A percentile compares a stretch with the other conserved stretches of the same genome.
These are phyloP conservation scores for Pseudococcus viburni DNA, from an alignment of 2,888 invertebrate species.

Conservation along the genomic window DNA sequence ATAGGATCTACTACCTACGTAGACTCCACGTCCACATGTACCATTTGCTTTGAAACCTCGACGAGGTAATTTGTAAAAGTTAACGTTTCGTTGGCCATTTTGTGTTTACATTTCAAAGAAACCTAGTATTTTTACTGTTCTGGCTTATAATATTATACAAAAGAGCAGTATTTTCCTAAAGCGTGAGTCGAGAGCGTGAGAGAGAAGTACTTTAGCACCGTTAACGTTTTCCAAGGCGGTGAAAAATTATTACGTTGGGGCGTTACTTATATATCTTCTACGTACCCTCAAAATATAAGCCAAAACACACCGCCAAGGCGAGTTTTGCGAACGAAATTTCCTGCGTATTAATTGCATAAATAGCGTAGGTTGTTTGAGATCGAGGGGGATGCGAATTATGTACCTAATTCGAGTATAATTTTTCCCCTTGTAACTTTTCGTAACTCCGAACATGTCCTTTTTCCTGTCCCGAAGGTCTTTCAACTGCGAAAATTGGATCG, in stretches of 20 bases:
- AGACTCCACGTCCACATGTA: neutral
- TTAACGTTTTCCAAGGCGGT: constrained; percentile 21
- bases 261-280: neutral
- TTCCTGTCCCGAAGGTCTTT: too few relatives aligned
- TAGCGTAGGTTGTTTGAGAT: neutral
- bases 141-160: constrained; percentile 25
- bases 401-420: too few relatives aligned
- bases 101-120: constrained; percentile 35
- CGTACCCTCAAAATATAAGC: neutral
- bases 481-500: too few relatives aligned
- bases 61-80: constrained; percentile 26
- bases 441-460: too few relatives aligned
- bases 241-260: constrained; percentile 34
- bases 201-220: neutral
- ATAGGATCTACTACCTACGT: neutral
- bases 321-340: constrained; percentile 1
- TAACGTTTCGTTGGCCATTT: constrained; percentile 17
- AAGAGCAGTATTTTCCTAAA: constrained; percentile 20
- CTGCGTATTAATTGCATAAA: neutral
- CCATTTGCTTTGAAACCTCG: neutral
- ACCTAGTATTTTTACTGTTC: constrained; percentile 23
- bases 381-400: neutral
- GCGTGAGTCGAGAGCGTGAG: constrained; percentile 5
- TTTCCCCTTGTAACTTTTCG: too few relatives aligned
- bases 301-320: neutral